phyloP scores from a whole-genome alignment of 2,113 vertebrate species.

The Lathamus discolor region DNA sequence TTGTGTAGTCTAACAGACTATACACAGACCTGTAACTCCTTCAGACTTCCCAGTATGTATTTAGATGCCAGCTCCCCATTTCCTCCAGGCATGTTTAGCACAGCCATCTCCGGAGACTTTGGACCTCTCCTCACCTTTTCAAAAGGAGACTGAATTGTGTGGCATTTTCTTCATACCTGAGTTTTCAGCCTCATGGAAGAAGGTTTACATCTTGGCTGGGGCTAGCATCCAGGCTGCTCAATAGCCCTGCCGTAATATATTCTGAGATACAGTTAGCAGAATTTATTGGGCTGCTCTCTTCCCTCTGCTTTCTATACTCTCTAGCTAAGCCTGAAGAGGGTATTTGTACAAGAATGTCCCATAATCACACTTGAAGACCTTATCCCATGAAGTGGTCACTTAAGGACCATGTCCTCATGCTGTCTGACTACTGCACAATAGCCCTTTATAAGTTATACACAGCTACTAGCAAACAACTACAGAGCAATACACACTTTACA shows the following conservation, averaged over 20 bases:
- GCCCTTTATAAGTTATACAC: not conserved
- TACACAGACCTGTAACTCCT: not conserved
- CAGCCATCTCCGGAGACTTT: not conserved
- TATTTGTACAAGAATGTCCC: not conserved
- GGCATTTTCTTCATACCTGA: not conserved
- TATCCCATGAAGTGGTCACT: not conserved
- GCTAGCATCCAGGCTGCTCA: not conserved
- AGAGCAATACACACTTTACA: not conserved
- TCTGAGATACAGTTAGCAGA: not conserved
- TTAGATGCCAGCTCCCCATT: not conserved
- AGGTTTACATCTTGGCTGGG: not conserved
- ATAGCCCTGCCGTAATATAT: not conserved
- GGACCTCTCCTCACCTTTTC: not conserved
- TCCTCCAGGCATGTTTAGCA: not conserved
- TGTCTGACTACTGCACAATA: not conserved
- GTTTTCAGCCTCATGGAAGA: not conserved
- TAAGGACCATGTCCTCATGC: fast-evolving
- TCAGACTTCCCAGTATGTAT: not conserved
- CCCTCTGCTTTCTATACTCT: not conserved
- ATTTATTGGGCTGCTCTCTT: not conserved
- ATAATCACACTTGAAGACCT: not conserved
- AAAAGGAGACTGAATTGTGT: not conserved
- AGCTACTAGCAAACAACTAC: not conserved
- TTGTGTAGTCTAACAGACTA: not conserved
- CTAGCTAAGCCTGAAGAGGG: not conserved